These are phyloP conservation scores for Sminthurinus signatus DNA, from an alignment of 1,140 invertebrate genomes.

Conservation along the genomic window DNA sequence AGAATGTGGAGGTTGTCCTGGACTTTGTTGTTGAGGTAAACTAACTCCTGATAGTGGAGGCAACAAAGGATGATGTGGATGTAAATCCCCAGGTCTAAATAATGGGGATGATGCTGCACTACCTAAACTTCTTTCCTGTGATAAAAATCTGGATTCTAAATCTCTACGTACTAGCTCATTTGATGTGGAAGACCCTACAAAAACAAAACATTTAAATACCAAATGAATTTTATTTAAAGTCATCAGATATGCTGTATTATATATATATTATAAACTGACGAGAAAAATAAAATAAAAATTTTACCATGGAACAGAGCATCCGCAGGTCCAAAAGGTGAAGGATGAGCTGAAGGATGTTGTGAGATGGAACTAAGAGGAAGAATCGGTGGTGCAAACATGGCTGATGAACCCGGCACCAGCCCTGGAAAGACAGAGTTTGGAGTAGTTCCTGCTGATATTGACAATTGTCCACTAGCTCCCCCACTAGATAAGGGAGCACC, in stretches of 20 bases:
- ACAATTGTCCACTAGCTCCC: slow-evolving; percentile 1
- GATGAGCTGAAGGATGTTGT: slow-evolving; percentile 38
- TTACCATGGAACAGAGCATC: slow-evolving; percentile 41
- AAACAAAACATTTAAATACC: neutral
- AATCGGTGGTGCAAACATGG: slow-evolving; percentile 40
- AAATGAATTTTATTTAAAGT: too few species aligned
- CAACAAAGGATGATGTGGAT: slow-evolving; percentile 34
- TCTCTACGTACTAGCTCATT: slow-evolving; percentile 78
- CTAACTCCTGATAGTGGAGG: slow-evolving; percentile 38
- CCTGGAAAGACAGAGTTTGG: slow-evolving; percentile 63
- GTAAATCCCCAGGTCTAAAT: slow-evolving; percentile 55
- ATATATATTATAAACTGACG: too few species aligned
- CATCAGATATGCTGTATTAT: too few species aligned
- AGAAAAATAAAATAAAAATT: neutral
- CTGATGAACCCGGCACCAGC: slow-evolving; percentile 10
- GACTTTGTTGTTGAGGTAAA: slow-evolving; percentile 60
- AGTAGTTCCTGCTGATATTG: slow-evolving; percentile 51
- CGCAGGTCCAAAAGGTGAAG: slow-evolving; percentile 38
- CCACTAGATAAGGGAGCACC: neutral
- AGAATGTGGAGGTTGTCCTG: slow-evolving; percentile 47
- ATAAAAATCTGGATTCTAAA: slow-evolving; percentile 77
- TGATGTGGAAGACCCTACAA: slow-evolving; percentile 19
- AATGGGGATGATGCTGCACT: slow-evolving; percentile 54
- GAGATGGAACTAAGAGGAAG: slow-evolving; percentile 41
- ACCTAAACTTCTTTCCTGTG: slow-evolving; percentile 57